Conservation (phyloP, 2,888 invertebrate species). For the Lycia hirtaria region DNA sequence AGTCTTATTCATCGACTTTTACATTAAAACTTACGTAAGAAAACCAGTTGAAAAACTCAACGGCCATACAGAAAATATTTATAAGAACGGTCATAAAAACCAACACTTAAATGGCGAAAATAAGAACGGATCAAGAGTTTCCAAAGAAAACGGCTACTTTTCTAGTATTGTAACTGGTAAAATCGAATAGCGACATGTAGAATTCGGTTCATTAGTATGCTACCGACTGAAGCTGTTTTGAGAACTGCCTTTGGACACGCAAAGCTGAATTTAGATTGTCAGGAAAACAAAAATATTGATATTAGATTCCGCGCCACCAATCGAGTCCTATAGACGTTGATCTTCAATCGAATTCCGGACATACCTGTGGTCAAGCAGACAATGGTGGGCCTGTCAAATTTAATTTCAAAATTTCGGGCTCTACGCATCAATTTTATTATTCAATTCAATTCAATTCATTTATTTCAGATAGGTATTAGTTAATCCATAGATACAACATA, state of each 20-base stretch:
- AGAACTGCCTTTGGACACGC: slow-evolving; percentile 34
- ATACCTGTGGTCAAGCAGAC: too few species aligned
- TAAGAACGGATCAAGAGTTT: slow-evolving; percentile 7
- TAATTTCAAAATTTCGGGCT: too few species aligned
- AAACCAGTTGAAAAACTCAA: slow-evolving; percentile 48
- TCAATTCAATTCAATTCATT: too few species aligned
- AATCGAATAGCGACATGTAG: slow-evolving; percentile 32
- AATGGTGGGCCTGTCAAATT: too few species aligned
- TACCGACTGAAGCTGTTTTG: slow-evolving; percentile 26
- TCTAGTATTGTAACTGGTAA: slow-evolving; percentile 15
- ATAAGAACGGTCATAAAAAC: slow-evolving; percentile 1
- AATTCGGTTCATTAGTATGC: slow-evolving; percentile 35
- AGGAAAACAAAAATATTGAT: neutral
- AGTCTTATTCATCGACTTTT: slow-evolving; percentile 88
- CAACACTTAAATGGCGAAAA: slow-evolving; percentile 3
- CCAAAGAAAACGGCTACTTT: slow-evolving; percentile 12
- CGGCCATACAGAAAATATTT: neutral
- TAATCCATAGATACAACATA: too few species aligned
- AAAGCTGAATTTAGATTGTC: slow-evolving; percentile 7
- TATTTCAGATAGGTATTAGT: too few species aligned
- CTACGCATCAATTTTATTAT: too few species aligned
- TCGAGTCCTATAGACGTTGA: neutral
- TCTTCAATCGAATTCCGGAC: too few species aligned
- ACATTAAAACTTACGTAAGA: slow-evolving; percentile 86
- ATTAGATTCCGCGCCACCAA: neutral